Evolutionary conservation across 2,888 invertebrate species (phyloP), one percentile per base, ranked within the genome.

Genomic region (Polydrusus tereticollis): DNA sequence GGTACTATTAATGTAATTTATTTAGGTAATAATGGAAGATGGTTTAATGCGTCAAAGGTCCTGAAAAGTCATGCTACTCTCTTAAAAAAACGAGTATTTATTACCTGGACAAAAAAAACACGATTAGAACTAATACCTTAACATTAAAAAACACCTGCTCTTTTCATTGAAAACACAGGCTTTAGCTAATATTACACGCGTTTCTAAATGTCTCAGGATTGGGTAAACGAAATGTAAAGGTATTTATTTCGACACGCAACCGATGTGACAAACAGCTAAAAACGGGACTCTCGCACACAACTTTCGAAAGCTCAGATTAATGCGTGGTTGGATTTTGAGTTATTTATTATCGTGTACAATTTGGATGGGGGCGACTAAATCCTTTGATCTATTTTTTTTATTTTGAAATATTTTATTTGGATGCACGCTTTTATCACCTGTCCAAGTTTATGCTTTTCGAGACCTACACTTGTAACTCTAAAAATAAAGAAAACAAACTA

Each of bases 121-220:
- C 26, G 16, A 68, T 41, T 60, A 67, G 58, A 59, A 68, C 68
- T 60, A 60, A 68, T 70, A 66, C 45, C 67, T 60, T 71, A 69
- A 77, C 77, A 79, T 26, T 80, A 76, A 77, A 78, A 77, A 77
- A 78, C 81, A 80, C 80, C 80, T 80, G 81, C 80, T 80, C 77
- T 71, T 78, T 80, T 79, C 77, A 75, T 74, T 80, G 78, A 79
- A 79, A 81, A 80, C 80, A 78, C 72, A 76, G 73, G 77, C 81
- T 80, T 65, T 80, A 80, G 78, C 77, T 79, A 79, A 81, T 80
- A 78, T 82, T 80, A 80, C 76, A 78, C 76, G 77, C 78, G 78
- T 79, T 78, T 78, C 76, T 77, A 76, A 78, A 75, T 79, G 80
- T 80, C 79, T 78, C 75, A 74, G 77, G 79, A 78, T 78, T 72